Conservation (phyloP, 2,888 invertebrate genomes). For the Helleia helle region DNA sequence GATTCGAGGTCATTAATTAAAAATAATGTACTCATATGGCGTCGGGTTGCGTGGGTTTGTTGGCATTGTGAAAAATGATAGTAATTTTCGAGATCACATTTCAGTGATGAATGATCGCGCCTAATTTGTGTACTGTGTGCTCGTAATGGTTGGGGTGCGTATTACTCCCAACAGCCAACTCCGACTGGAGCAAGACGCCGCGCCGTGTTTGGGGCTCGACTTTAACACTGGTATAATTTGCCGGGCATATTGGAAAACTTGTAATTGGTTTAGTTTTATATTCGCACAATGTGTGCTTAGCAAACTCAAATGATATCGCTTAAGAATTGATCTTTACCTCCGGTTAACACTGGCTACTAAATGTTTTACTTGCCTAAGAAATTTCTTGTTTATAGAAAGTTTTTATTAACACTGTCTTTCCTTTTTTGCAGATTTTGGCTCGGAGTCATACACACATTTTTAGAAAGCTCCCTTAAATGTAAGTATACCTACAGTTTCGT, state of each 20-base stretch:
- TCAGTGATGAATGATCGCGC: slow-evolving; percentile 5
- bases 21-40: not conserved
- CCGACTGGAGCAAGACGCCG: slow-evolving; percentile 40
- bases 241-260: slow-evolving; percentile 66
- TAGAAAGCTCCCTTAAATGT: slow-evolving; percentile 57
- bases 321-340: slow-evolving; percentile 31
- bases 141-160: slow-evolving; percentile 12
- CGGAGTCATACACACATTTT: slow-evolving; percentile 66
- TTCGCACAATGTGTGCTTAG: slow-evolving; percentile 45
- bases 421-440: slow-evolving; percentile 60
- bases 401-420: slow-evolving; percentile 9
- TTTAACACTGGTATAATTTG: slow-evolving; percentile 62
- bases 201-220: slow-evolving; percentile 39
- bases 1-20: slow-evolving; percentile 3
- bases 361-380: not conserved
- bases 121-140: slow-evolving; percentile 9
- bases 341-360: not conserved
- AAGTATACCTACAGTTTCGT: slow-evolving; percentile 29
- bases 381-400: not conserved
- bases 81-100: slow-evolving; percentile 9
- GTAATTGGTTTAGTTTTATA: slow-evolving; percentile 69
- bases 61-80: slow-evolving; percentile 10
- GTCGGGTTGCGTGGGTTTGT: slow-evolving; percentile 1
- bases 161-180: slow-evolving; percentile 38
- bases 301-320: slow-evolving; percentile 52